A percentile compares a stretch with the other conserved stretches of the same genome.
Conservation (phyloP, 2,888 invertebrate species). For the Melanotus villosus region DNA sequence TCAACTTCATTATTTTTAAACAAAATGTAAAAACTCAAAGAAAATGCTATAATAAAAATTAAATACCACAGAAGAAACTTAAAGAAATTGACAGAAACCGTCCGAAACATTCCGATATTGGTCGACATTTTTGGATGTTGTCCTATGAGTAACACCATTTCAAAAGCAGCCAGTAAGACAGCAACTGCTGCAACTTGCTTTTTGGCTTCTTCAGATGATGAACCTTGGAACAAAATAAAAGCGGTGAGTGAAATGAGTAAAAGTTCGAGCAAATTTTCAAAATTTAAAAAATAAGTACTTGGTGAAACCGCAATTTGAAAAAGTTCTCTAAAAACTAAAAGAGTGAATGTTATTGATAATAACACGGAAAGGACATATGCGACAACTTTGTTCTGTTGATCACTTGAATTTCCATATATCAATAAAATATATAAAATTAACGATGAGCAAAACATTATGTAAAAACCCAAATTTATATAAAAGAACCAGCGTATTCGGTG, state of each 20-base stretch:
- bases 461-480: conserved; percentile 80
- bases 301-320: conserved; percentile 82
- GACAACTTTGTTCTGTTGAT: conserved; percentile 57
- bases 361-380: conserved; percentile 57
- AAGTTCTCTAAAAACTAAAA: conserved; percentile 77
- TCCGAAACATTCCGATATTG: conserved; percentile 87
- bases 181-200: conserved; percentile 81
- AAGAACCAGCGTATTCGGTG: conserved; percentile 82
- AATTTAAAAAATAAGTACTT: conserved; percentile 75
- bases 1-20: conserved; percentile 73
- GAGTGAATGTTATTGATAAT: conserved; percentile 73
- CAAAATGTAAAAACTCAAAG: conserved; percentile 84
- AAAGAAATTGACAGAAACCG: conserved; percentile 85
- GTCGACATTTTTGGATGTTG: conserved; percentile 85
- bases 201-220: conserved; percentile 69
- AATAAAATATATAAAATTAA: conserved; percentile 80
- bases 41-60: conserved; percentile 85
- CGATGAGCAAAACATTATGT: conserved; percentile 77
- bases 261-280: conserved; percentile 85
- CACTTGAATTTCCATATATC: conserved; percentile 71
- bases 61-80: conserved; percentile 86
- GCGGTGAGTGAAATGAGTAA: conserved; percentile 76
- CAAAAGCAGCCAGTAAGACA: conserved; percentile 82
- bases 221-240: conserved; percentile 72
- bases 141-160: conserved; percentile 83